Evolutionary conservation across 1,140 invertebrate species (phyloP).

Genomic region (Temnothorax nylanderi): DNA sequence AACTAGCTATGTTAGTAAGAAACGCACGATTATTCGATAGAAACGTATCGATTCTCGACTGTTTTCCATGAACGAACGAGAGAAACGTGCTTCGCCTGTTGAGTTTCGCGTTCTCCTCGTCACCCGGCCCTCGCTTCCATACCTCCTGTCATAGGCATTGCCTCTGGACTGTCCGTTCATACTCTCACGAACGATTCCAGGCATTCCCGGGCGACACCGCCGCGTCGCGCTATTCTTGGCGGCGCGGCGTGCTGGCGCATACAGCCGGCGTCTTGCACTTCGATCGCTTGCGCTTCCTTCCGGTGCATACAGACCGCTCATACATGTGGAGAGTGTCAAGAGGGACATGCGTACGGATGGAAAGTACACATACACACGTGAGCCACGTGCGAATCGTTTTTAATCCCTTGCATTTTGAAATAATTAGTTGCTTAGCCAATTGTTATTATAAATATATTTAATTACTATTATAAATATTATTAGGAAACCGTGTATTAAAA

Average conservation of each 20-base stretch:
- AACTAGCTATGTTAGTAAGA: conserved; percentile 7
- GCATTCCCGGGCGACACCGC: conserved; percentile 66
- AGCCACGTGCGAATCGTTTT: background rate
- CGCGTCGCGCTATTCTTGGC: conserved; percentile 75
- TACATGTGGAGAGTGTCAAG: conserved; percentile 77
- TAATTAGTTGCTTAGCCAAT: background rate
- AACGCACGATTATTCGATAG: background rate
- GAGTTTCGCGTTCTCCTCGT: background rate
- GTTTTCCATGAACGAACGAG: conserved; percentile 30
- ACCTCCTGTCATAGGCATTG: conserved; percentile 4
- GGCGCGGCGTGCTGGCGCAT: conserved; percentile 65
- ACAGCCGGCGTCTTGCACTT: conserved; percentile 65
- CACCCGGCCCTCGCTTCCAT: conserved; percentile 56
- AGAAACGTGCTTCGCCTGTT: conserved; percentile 37
- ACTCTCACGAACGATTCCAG: conserved; percentile 74
- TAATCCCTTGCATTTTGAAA: background rate
- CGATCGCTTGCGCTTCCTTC: conserved; percentile 73
- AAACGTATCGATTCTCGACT: conserved; percentile 15
- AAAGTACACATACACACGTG: background rate
- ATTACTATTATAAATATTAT: background rate
- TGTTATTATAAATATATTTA: background rate
- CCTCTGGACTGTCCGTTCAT: conserved; percentile 47
- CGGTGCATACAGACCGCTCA: conserved; percentile 66
- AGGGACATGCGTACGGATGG: conserved; percentile 15
- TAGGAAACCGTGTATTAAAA: background rate